A percentile compares a stretch with the other conserved stretches of the same genome.
These are phyloP conservation scores for Esox masquinongy DNA, from an alignment of 2,797 vertebrate genomes.

Conservation along the genomic window DNA sequence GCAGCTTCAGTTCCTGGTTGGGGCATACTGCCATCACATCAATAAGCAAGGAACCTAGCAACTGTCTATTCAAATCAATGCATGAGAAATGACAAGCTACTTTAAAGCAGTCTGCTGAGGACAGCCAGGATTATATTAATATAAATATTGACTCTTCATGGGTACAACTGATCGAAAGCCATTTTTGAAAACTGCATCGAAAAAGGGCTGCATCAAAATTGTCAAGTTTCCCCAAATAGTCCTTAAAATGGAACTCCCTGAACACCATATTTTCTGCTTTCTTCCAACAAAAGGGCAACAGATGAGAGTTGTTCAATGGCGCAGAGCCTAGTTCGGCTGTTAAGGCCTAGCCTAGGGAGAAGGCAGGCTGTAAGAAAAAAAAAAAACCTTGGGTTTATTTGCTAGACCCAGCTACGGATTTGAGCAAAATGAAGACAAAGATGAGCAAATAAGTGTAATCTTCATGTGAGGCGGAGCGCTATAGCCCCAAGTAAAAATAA, in stretches of 20 bases:
- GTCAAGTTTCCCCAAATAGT: neutral
- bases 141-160: conserved; percentile 34
- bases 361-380: conserved; percentile 15
- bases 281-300: conserved; percentile 1
- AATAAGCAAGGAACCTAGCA: conserved; percentile 27
- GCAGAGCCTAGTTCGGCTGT: conserved; percentile 19
- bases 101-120: conserved; percentile 20
- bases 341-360: conserved; percentile 31
- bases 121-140: conserved; percentile 28
- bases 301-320: neutral
- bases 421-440: conserved; percentile 45
- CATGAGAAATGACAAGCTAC: conserved; percentile 34
- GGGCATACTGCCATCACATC: conserved; percentile 11
- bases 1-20: conserved; percentile 20
- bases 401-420: conserved; percentile 30
- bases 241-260: neutral
- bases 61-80: conserved; percentile 31
- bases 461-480: conserved; percentile 34
- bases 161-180: conserved; percentile 17
- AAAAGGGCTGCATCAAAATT: neutral
- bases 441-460: conserved; percentile 38
- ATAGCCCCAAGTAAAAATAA: conserved; percentile 11
- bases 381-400: conserved; percentile 48
- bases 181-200: neutral
- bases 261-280: neutral